Percentiles rank a stretch among this genome's conserved stretches.
These are phyloP conservation scores for Acrossocheilus wenchowensis DNA, from an alignment of 2,797 vertebrate genomes.

Conservation along the genomic window DNA sequence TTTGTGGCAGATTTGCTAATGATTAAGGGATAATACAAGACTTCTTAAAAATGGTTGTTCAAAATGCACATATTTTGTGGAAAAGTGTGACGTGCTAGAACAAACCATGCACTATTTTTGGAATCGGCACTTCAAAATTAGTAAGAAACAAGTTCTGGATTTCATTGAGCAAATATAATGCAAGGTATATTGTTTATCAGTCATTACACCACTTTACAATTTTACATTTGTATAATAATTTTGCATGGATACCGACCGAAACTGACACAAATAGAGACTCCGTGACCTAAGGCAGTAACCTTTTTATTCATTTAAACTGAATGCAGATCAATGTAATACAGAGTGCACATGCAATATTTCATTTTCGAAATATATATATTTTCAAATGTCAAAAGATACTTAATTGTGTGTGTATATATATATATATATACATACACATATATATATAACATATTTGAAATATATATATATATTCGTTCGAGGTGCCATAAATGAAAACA, in stretches of 20 bases:
- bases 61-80: neutral
- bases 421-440: neutral
- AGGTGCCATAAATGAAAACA: conserved; percentile 69
- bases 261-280: conserved; percentile 16
- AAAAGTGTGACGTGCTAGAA: neutral
- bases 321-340: conserved; percentile 79
- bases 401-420: conserved; percentile 56
- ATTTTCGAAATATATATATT: conserved; percentile 64
- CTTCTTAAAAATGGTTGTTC: neutral
- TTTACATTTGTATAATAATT: neutral
- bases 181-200: neutral
- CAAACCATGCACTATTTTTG: neutral
- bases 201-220: neutral
- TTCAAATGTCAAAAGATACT: conserved; percentile 66
- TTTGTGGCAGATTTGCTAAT: neutral
- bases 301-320: conserved; percentile 79
- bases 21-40: neutral
- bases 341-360: conserved; percentile 81
- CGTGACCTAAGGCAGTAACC: conserved; percentile 58
- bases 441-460: conserved; percentile 22
- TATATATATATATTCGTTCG: conserved; percentile 58
- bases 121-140: neutral
- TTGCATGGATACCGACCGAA: neutral
- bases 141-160: neutral
- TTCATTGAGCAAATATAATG: neutral